phyloP scores from a whole-genome alignment of 2,113 vertebrate species.

The Macaca fascicularis region T2T-MFA8v1.1 NC_088387.1:65950001-65950500 shows the following conservation, averaged over 20 bases:
- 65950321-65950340: neutral
- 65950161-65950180: neutral
- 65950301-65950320: neutral
- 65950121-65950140: neutral
- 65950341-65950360: neutral
- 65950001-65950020: neutral
- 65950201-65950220: neutral
- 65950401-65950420: neutral
- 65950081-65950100: neutral
- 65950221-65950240: neutral
- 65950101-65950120: neutral
- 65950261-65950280: neutral
- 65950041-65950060: slow-evolving; percentile 2
- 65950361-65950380: neutral
- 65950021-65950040: neutral
- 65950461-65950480: neutral
- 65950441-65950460: neutral
- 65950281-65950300: neutral
- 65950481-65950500: neutral
- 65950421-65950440: neutral
- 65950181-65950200: neutral
- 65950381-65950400: neutral
- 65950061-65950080: neutral
- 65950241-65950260: neutral
- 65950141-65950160: neutral